Conservation (phyloP, 2,888 invertebrate genomes). For the Melieria picta region DNA sequence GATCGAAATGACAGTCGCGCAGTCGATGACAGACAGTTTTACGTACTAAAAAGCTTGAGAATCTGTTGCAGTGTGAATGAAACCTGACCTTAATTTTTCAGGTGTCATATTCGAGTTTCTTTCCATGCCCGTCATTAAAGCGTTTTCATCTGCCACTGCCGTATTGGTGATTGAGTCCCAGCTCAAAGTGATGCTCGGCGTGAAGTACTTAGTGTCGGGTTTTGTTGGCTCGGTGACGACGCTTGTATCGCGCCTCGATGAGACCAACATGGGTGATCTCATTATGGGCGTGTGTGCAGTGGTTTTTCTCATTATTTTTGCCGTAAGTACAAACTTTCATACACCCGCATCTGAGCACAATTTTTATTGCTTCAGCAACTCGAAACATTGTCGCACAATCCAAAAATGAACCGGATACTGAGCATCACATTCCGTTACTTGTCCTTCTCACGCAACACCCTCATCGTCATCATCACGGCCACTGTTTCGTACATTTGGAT, state of each 20-base stretch:
- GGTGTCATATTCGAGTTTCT: slow-evolving; percentile 88
- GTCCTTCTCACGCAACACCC: slow-evolving; percentile 81
- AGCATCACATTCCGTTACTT: slow-evolving; percentile 74
- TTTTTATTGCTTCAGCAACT: slow-evolving; percentile 69
- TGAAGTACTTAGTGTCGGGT: slow-evolving; percentile 77
- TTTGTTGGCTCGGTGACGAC: slow-evolving; percentile 72
- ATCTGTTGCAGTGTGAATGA: neutral
- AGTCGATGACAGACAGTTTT: too few relatives aligned
- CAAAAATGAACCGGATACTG: slow-evolving; percentile 59
- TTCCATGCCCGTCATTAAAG: slow-evolving; percentile 83
- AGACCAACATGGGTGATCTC: slow-evolving; percentile 73
- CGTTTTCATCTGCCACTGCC: slow-evolving; percentile 88
- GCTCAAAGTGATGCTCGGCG: slow-evolving; percentile 79
- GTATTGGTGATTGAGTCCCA: slow-evolving; percentile 82
- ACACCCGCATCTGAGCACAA: neutral
- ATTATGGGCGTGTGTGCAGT: slow-evolving; percentile 76
- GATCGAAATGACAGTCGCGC: too few relatives aligned
- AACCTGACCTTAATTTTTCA: slow-evolving; percentile 55
- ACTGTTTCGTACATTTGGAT: slow-evolving; percentile 70
- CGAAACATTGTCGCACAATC: slow-evolving; percentile 68
- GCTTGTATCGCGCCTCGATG: slow-evolving; percentile 68
- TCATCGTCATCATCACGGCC: slow-evolving; percentile 76
- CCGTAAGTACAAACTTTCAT: slow-evolving; percentile 67
- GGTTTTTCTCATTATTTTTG: slow-evolving; percentile 72
- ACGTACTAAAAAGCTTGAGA: too few relatives aligned